These are phyloP conservation scores for Drosophila quinaria DNA, from an alignment of 2,888 invertebrate genomes.

Conservation along the genomic window DNA sequence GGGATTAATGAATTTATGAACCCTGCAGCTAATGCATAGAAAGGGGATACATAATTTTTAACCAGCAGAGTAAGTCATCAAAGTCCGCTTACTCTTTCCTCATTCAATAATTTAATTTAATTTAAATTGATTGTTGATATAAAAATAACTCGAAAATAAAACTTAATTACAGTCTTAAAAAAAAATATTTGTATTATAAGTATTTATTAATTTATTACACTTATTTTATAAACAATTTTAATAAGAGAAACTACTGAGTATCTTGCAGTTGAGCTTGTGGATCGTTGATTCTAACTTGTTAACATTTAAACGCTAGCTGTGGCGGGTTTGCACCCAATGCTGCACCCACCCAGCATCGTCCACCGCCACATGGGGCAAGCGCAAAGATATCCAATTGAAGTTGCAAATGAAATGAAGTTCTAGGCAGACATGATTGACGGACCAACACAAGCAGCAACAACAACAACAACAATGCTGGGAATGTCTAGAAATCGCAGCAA, in stretches of 20 bases:
- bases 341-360: slow-evolving; percentile 47
- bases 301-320: slow-evolving; percentile 43
- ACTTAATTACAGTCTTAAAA: background rate
- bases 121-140: background rate
- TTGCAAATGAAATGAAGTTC: slow-evolving; percentile 59
- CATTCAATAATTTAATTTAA: background rate
- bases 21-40: background rate
- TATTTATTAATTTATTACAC: background rate
- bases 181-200: background rate
- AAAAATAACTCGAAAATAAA: background rate
- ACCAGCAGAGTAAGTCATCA: background rate
- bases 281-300: slow-evolving; percentile 23
- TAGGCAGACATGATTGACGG: slow-evolving; percentile 58
- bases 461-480: slow-evolving; percentile 70
- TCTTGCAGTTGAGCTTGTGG: background rate
- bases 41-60: slow-evolving; percentile 2
- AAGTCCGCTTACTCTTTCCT: background rate
- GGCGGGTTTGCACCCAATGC: slow-evolving; percentile 38
- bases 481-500: slow-evolving; percentile 71
- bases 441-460: slow-evolving; percentile 29
- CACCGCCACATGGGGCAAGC: slow-evolving; percentile 52
- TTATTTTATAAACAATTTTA: background rate
- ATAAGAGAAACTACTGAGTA: background rate
- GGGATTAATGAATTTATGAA: slow-evolving; percentile 43
- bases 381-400: slow-evolving; percentile 44